phyloP scores from a whole-genome alignment of 2,113 vertebrate genomes.

The Solea solea region DNA sequence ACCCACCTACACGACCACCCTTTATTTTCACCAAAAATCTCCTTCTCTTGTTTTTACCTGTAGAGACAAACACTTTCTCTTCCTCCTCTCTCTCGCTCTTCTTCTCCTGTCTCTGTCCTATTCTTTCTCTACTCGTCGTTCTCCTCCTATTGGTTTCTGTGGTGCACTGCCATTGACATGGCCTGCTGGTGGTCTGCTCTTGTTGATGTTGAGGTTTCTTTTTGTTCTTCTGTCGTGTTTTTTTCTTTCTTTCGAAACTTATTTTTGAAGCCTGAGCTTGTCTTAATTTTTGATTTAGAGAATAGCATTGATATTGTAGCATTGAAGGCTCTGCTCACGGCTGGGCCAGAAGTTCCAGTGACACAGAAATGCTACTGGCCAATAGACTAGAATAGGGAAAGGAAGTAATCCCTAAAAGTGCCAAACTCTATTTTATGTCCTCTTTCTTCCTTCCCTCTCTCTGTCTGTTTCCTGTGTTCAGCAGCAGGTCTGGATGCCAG shows the following conservation, averaged over 20 bases:
- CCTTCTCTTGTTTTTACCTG: slow-evolving; percentile 91
- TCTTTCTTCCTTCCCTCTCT: slow-evolving; percentile 58
- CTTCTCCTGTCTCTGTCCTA: slow-evolving; percentile 68
- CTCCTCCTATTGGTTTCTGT: slow-evolving; percentile 68
- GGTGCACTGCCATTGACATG: slow-evolving; percentile 74
- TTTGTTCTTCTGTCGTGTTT: slow-evolving; percentile 44
- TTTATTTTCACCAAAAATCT: slow-evolving; percentile 90
- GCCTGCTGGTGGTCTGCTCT: slow-evolving; percentile 85
- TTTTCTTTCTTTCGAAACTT: slow-evolving; percentile 29
- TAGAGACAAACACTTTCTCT: slow-evolving; percentile 83
- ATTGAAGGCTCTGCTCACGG: slow-evolving; percentile 16
- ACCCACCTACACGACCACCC: slow-evolving; percentile 87
- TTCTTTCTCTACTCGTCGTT: slow-evolving; percentile 63
- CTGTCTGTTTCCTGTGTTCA: slow-evolving; percentile 66
- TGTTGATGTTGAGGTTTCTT: slow-evolving; percentile 74
- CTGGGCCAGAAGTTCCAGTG: slow-evolving; percentile 19
- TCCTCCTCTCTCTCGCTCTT: slow-evolving; percentile 67
- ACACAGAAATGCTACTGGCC: slow-evolving; percentile 13
- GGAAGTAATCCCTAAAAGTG: slow-evolving; percentile 77
- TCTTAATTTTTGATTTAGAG: background rate
- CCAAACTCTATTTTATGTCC: slow-evolving; percentile 77
- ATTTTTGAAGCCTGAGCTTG: background rate
- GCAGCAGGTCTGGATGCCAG: slow-evolving; percentile 95
- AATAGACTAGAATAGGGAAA: slow-evolving; percentile 6
- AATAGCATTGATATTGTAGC: background rate